Evolutionary conservation across 2,113 vertebrate genomes (phyloP).

Genomic region (Nerophis lumbriciformis): DNA sequence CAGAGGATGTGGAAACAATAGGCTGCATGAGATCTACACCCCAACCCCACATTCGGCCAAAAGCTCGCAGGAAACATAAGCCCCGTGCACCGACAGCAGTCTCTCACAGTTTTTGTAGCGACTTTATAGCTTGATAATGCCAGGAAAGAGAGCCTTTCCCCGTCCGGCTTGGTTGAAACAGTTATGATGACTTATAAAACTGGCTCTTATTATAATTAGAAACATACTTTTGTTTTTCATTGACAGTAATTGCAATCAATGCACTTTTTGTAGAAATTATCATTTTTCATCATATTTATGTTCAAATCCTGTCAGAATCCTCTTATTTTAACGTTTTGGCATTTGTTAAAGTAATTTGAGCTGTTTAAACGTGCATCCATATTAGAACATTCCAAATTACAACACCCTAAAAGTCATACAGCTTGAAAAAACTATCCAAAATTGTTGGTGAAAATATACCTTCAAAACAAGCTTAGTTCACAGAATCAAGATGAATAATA

Average conservation of each 20-base stretch:
- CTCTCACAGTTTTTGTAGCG: conserved; percentile 60
- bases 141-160: conserved; percentile 33
- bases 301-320: no score
- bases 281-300: neutral
- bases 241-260: neutral
- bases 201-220: conserved; percentile 3
- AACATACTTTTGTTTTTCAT: neutral
- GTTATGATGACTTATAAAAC: conserved; percentile 38
- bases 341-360: no score
- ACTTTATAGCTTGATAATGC: conserved; percentile 51
- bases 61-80: conserved; percentile 63
- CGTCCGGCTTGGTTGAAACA: conserved; percentile 16
- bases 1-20: conserved; percentile 72
- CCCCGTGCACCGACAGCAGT: conserved; percentile 51
- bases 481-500: no score
- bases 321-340: no score
- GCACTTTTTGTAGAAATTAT: neutral
- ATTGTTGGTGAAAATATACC: no score
- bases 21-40: conserved; percentile 67
- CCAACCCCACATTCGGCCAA: conserved; percentile 60
- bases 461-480: no score
- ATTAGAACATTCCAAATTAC: no score
- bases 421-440: no score
- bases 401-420: no score
- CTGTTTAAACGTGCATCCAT: no score